Evolutionary conservation across 2,113 vertebrate species (phyloP), one percentile per base, ranked within the genome.

Genomic region (Piaya cayana): DNA sequence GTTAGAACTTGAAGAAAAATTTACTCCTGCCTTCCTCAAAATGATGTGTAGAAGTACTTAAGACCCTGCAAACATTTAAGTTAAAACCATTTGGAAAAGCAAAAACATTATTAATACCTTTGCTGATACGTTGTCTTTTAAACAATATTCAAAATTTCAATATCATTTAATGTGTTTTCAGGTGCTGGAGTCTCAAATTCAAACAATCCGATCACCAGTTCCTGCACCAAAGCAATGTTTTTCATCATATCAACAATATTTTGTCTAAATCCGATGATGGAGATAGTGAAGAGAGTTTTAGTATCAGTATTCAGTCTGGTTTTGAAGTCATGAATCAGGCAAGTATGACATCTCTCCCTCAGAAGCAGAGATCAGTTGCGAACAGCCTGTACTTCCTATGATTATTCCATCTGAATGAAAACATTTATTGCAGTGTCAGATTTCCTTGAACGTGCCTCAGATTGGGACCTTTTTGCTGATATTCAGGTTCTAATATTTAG

Each of bases 171-270:
- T 75, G 25, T 97, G 7, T 76, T 97, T 97, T 75, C 93, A 99
- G 99, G 86, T 99, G 99, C 96, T 99, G 99, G 99, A 99, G 99
- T 97, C 99, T 99, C 71, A 99, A 99, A 97, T 99, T 99, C 96
- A 99, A 99, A 94, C 99, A 99, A 88, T 99, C 99, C 2, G 99
- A 99, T 97, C 99, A 99, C 92, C 99, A 99, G 93, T 99, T 99
- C 95, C 98, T 99, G 91, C 99, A 99, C 95, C 99, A 99, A 94
- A 99, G 99, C 97, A 99, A 99, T 26, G 99, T 99, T 78, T 99
- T 99, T 96, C 99, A 99, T 97, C 99, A 99, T 96, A 99, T 99
- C 97, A 99, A 99, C 97, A 99, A 99, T 82, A 99, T 99, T 97
- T 97, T 99, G 94, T 99, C 99, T 65, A 99, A 99, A 97, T 99